A percentile compares a stretch with the other conserved stretches of the same genome.
phyloP scores from a whole-genome alignment of 2,113 vertebrate genomes.

The Myodes glareolus region DNA sequence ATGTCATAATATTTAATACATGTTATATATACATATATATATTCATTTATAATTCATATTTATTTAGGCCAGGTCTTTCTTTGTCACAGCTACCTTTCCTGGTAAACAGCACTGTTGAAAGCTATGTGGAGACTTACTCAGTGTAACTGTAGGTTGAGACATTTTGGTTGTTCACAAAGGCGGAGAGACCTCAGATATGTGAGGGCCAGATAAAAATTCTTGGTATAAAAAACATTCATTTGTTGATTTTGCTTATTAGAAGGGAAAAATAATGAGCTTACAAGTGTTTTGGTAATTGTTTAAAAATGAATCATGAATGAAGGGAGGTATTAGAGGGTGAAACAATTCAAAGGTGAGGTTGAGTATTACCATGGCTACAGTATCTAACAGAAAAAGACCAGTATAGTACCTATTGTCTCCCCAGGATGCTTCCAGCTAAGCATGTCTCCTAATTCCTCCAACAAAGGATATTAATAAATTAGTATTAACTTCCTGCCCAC shows the following conservation, averaged over 20 bases:
- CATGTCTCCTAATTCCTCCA: background rate
- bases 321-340: conserved; percentile 78
- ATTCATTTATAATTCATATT: background rate
- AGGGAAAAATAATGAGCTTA: conserved; percentile 80
- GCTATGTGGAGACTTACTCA: background rate
- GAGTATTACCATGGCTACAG: background rate
- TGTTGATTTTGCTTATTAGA: background rate
- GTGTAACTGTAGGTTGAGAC: background rate
- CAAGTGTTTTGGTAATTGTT: conserved; percentile 79
- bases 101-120: background rate
- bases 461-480: background rate
- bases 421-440: background rate
- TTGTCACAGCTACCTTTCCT: background rate
- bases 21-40: background rate
- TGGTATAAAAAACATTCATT: background rate
- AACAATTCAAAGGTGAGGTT: background rate
- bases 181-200: background rate
- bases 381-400: background rate
- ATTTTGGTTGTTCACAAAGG: background rate
- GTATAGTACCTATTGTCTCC: background rate
- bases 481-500: background rate
- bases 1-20: background rate
- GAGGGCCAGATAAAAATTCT: conserved; percentile 5
- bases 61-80: conserved; percentile 17
- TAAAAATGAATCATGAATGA: conserved; percentile 79